Base-by-base conservation (phyloP, 2,113 vertebrate species). In the Brienomyrus longianalis region DNA sequence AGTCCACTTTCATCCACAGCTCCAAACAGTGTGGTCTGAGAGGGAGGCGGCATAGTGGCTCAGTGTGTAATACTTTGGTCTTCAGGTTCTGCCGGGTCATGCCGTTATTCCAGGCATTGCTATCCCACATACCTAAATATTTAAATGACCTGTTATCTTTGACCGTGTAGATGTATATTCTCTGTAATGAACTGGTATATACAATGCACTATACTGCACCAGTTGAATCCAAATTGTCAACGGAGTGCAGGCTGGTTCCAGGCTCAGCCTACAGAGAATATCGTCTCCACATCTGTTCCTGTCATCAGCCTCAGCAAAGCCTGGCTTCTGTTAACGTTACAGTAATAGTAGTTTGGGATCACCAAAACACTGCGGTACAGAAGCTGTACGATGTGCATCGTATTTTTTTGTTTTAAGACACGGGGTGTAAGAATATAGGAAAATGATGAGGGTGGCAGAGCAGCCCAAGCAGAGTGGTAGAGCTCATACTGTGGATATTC, bases 231-330 rank as follows among this genome's bases (percentile, higher is more conserved):
- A 47, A 4, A 3, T 84, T n/a, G 45, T 84, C 43, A 84, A 21
- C n/a, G 45, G 45, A 47, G 83, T 23, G 35, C 15, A 80, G 74
- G 74, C 17, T 80, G 85, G 51, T 87, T 56, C 27, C 10, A 9
- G 50, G 50, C 47, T 52, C 48, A 56, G 51, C 27, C 85, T 39
- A 54, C 50, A n/a, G 85, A 52, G 50, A 87, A 27, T 89, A 83
- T 39, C n/a, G 31, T 54, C 47, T 50, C 27, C 48, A 54, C 47
- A 83, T 80, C 45, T 89, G 88, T 83, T 89, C 88, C 48, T 56
- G 27, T 54, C 88, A 80, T n/a, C 66, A 52, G 27, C 3, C n/a
- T 50, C 66, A 77, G 88, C n/a, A 52, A 19, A 80, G 31, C 66
- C 51, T 19, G 62, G 35, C 48, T 52, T 1, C 70, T 89, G 66